Conservation (phyloP, 2,113 vertebrate species). For the Turnix velox region DNA sequence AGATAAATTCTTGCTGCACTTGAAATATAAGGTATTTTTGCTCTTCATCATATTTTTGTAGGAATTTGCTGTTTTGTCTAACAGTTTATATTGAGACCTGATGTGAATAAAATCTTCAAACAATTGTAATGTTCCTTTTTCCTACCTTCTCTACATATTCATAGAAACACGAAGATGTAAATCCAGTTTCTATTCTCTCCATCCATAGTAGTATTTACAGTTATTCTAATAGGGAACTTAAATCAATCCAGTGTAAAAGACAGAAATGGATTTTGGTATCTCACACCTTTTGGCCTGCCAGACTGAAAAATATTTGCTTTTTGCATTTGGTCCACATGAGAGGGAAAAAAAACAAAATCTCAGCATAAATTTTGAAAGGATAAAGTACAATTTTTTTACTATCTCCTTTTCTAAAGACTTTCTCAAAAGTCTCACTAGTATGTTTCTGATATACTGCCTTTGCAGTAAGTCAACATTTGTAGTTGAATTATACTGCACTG, state of each 20-base stretch:
- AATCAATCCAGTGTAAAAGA: background rate
- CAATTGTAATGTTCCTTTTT: background rate
- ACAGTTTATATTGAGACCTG: background rate
- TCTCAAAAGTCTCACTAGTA: background rate
- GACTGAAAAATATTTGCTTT: background rate
- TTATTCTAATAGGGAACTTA: background rate
- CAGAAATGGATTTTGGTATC: background rate
- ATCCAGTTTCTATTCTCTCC: background rate
- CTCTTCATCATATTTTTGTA: background rate
- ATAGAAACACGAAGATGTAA: background rate
- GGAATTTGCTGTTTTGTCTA: background rate
- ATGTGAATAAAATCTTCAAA: background rate
- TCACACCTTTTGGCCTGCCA: background rate
- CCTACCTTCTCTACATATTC: background rate
- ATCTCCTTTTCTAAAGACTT: background rate
- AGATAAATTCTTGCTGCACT: background rate
- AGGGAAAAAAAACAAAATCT: background rate
- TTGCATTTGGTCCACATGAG: background rate
- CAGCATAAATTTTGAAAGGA: background rate
- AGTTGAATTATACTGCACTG: background rate
- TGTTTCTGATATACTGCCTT: background rate
- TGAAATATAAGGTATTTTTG: background rate
- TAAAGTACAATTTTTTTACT: rapidly evolving
- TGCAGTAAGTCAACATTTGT: background rate
- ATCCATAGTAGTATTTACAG: background rate